Base-by-base conservation (phyloP, 2,888 invertebrate genomes). In the Nymphalis polychloros region DNA sequence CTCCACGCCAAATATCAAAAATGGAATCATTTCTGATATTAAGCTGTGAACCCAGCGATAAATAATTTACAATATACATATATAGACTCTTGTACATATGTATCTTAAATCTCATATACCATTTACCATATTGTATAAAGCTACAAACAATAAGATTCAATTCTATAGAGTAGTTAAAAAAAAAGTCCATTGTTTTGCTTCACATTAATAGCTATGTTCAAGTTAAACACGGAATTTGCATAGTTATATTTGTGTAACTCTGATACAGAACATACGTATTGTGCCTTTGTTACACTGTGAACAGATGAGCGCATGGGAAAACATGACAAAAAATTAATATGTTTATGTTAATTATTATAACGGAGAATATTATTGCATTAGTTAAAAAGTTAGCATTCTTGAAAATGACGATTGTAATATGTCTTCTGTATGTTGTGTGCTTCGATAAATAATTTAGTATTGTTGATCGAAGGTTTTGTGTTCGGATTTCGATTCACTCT, bases 301-400 rank as follows among this genome's bases (percentile, higher is more conserved):
- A 41, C 57, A 57, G 57, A 57, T 57, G 35, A 57, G 41, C 57
- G 57, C 41, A 41, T 41, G 57, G 57, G 57, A 57, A 57, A 27
- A 31, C 31, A 55, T 31, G 53, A 50, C 31, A 55, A 17, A 55
- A 27, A 27, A 8, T 17, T 17, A 31, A 17, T 27, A 23, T 23
- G 2, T 53, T 53, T 55, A 55, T 55, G 53, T 55, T 55, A 31
- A 55, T 55, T 55, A 55, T 55, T 55, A 55, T 55, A 55, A 55
- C 53, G 53, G 53, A 52, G 52, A 8, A 55, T n/a, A 27, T 55
- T 17, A 17, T 55, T 55, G 27, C 8, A 31, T 55, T 17, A 2
- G 27, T 31, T 55, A 31, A n/a, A n/a, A n/a, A n/a, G n/a, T n/a
- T n/a, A n/a, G n/a, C n/a, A n/a, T n/a, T 55, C 31, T 55, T 31